Evolutionary conservation across 2,888 invertebrate genomes (phyloP).

Genomic region (Drosophila bunnanda): DNA sequence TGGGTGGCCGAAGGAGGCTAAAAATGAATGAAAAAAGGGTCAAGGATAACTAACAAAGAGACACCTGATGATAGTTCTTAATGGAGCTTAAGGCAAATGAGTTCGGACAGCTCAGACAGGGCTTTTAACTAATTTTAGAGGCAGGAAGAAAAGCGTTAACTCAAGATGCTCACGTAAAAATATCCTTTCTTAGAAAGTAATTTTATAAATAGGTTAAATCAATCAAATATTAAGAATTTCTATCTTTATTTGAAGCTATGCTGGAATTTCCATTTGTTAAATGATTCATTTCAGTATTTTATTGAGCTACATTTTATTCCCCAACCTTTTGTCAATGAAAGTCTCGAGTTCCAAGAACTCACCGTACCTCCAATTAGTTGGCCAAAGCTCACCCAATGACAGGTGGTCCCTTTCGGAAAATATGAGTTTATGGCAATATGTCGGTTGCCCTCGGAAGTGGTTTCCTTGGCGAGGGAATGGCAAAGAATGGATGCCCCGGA

Average conservation of each 20-base stretch:
- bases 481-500: slow-evolving; percentile 1
- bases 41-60: slow-evolving; percentile 35
- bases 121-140: slow-evolving; percentile 11
- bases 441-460: slow-evolving; percentile 2
- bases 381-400: not conserved
- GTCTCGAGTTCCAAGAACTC: not conserved
- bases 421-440: slow-evolving; percentile 12
- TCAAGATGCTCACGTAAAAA: not conserved
- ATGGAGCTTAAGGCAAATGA: slow-evolving; percentile 26
- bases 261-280: not conserved
- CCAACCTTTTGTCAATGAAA: not conserved
- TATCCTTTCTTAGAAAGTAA: not conserved
- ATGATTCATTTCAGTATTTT: not conserved
- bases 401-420: not conserved
- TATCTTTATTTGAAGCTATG: not conserved
- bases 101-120: slow-evolving; percentile 3
- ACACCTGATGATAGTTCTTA: slow-evolving; percentile 36
- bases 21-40: slow-evolving; percentile 7
- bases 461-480: not conserved
- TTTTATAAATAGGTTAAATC: not conserved
- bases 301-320: not conserved
- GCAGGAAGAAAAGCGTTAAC: not conserved
- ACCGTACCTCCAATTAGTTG: slow-evolving; percentile 12
- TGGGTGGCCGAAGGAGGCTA: not conserved
- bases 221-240: not conserved